Percentiles rank a stretch among this genome's conserved stretches.
These are phyloP conservation scores for Drosophila neotestacea DNA, from an alignment of 2,888 invertebrate species.

Conservation along the genomic window DNA sequence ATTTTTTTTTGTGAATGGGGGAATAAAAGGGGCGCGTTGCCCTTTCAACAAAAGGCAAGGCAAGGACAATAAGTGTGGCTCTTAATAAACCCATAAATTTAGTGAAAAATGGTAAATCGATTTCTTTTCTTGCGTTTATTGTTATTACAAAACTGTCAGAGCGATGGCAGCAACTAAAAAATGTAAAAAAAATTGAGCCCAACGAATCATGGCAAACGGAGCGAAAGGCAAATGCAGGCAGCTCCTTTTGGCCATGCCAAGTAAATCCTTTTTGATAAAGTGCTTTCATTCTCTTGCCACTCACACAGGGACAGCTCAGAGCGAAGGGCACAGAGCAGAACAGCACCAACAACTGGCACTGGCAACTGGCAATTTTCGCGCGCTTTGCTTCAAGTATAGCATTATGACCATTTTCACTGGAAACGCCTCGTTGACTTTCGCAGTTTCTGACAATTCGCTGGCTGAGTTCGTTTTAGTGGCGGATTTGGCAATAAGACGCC, in stretches of 20 bases:
- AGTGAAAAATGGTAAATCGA: constrained; percentile 78
- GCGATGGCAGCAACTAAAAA: constrained; percentile 42
- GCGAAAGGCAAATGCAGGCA: constrained; percentile 52
- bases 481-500: constrained; percentile 70
- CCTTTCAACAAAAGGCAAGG: constrained; percentile 48
- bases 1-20: not conserved
- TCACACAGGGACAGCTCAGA: constrained; percentile 14
- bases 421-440: constrained; percentile 57
- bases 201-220: constrained; percentile 19
- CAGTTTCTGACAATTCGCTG: constrained; percentile 46
- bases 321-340: constrained; percentile 14
- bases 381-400: constrained; percentile 62
- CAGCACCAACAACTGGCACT: constrained; percentile 33
- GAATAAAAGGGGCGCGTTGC: constrained; percentile 35
- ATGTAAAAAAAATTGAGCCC: constrained; percentile 12
- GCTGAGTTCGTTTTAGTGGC: constrained; percentile 65
- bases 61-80: constrained; percentile 49
- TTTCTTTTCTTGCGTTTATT: constrained; percentile 71
- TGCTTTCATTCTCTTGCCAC: constrained; percentile 62
- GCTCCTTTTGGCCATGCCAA: constrained; percentile 37
- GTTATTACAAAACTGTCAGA: constrained; percentile 75
- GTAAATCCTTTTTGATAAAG: constrained; percentile 80
- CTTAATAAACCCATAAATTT: constrained; percentile 78
- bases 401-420: constrained; percentile 64
- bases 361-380: constrained; percentile 35